phyloP scores from a whole-genome alignment of 1,140 invertebrate species.

The Musca vetustissima region DNA sequence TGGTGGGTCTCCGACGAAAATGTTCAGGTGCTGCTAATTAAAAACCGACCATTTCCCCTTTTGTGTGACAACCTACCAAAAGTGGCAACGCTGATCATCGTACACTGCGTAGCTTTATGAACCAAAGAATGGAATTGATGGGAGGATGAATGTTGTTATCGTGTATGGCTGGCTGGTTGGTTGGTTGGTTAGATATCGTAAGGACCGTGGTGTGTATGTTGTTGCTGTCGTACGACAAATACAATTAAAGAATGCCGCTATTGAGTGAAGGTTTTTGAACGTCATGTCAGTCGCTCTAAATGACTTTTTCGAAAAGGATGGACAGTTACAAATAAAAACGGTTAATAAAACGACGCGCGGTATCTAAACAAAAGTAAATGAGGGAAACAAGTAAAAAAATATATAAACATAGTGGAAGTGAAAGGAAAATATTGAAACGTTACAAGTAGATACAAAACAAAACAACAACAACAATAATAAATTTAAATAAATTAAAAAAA shows the following conservation, averaged over 20 bases:
- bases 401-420: neutral
- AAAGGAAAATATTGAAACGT: neutral
- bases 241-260: constrained; percentile 1
- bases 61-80: too few species aligned
- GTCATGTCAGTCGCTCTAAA: constrained; percentile 26
- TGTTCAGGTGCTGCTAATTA: too few species aligned
- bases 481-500: neutral
- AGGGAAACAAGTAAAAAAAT: neutral
- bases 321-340: constrained; percentile 14
- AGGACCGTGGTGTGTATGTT: neutral
- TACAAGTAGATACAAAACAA: neutral
- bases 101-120: neutral
- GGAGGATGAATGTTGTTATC: neutral
- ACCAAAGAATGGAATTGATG: neutral
- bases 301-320: constrained; percentile 26
- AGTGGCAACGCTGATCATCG: too few species aligned
- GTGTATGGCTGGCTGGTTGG: too few species aligned
- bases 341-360: constrained; percentile 6
- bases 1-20: too few species aligned
- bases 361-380: constrained; percentile 5
- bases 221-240: constrained; percentile 8
- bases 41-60: too few species aligned
- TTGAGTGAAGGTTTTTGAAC: neutral
- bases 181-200: constrained; percentile 1
- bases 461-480: neutral